These are phyloP conservation scores for Cyanoderma ruficeps DNA, from an alignment of 2,113 vertebrate species.

Conservation along the genomic window DNA sequence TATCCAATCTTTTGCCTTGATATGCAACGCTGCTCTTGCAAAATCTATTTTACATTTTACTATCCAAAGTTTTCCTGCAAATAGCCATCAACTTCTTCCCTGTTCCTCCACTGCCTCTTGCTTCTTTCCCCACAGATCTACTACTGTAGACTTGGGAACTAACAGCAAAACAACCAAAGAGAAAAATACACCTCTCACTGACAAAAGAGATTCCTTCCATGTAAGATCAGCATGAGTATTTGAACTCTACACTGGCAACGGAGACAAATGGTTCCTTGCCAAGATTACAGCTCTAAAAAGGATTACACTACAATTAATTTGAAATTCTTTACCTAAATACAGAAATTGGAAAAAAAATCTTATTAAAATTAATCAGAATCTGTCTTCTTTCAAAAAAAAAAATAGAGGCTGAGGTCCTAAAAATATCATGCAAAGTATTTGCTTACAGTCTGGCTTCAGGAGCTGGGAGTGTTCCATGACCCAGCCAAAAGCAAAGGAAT, in stretches of 20 bases:
- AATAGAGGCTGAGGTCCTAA: background rate
- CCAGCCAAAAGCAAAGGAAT: background rate
- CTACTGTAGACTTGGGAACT: background rate
- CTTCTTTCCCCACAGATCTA: background rate
- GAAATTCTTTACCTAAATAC: background rate
- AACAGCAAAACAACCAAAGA: background rate
- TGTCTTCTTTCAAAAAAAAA: background rate
- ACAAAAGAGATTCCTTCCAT: background rate
- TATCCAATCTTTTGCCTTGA: background rate
- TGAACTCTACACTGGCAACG: background rate
- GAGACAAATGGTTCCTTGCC: background rate
- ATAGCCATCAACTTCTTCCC: background rate
- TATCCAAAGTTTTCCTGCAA: background rate
- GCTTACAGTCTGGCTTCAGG: background rate
- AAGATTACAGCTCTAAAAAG: background rate
- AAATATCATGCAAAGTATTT: background rate
- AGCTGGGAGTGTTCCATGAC: background rate
- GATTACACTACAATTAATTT: background rate
- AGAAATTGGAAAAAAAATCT: too few relatives aligned
- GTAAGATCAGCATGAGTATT: background rate
- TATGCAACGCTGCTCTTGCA: background rate
- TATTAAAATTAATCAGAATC: background rate
- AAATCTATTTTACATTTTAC: background rate
- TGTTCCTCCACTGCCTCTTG: background rate
- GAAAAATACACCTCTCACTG: background rate